These are phyloP conservation scores for Podarcis raffonei DNA, from an alignment of 2,113 vertebrate species.

Conservation along the genomic window DNA sequence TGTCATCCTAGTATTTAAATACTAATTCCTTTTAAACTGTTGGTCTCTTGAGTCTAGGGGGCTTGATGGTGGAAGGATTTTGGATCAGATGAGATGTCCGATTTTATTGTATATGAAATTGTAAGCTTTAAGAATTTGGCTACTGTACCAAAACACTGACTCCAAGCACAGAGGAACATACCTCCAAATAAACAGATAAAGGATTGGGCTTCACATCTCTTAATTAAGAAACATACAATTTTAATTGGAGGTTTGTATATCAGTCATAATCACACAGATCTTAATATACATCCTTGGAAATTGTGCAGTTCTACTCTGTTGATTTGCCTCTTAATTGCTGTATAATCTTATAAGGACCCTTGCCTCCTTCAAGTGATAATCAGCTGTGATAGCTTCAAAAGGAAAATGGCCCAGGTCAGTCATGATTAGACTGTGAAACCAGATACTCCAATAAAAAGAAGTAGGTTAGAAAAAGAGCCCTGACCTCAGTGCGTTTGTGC, in stretches of 20 bases:
- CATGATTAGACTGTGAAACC: slow-evolving; percentile 8
- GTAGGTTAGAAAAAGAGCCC: slow-evolving; percentile 36
- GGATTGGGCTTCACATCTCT: neutral
- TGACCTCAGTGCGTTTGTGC: neutral
- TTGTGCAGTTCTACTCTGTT: neutral
- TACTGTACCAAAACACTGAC: neutral
- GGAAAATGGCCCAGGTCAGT: slow-evolving; percentile 14
- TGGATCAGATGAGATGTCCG: neutral
- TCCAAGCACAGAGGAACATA: neutral
- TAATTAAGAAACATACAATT: neutral
- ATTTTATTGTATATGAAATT: neutral
- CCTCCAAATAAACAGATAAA: neutral
- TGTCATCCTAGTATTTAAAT: too few relatives aligned
- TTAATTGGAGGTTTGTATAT: neutral
- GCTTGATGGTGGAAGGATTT: too few relatives aligned
- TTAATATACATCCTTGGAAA: neutral
- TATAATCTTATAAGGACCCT: neutral
- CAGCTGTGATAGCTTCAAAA: neutral
- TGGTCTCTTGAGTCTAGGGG: neutral
- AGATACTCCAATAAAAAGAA: slow-evolving; percentile 5
- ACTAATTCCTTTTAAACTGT: neutral
- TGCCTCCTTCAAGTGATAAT: slow-evolving; percentile 5
- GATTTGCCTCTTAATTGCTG: neutral
- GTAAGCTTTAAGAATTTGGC: neutral
- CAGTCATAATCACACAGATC: neutral